A percentile compares a stretch with the other conserved stretches of the same genome.
Evolutionary conservation across 2,797 vertebrate species (phyloP).

Genomic region (Danio tinwini): DNA sequence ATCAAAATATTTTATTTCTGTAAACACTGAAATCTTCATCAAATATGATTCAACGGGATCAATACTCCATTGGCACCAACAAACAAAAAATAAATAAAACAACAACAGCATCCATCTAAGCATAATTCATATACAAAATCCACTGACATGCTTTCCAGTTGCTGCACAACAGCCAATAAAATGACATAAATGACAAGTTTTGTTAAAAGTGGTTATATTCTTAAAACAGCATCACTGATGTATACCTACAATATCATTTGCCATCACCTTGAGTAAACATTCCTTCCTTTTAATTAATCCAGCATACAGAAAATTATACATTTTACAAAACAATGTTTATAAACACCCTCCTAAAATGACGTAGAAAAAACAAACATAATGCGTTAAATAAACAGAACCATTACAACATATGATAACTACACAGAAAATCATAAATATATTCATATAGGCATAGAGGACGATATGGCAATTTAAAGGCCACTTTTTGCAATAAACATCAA

Average conservation of each 20-base stretch:
- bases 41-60: slow-evolving; percentile 64
- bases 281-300: slow-evolving; percentile 12
- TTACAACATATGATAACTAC: slow-evolving; percentile 6
- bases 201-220: slow-evolving; percentile 40
- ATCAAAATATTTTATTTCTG: slow-evolving; percentile 75
- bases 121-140: slow-evolving; percentile 74
- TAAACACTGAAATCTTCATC: slow-evolving; percentile 66
- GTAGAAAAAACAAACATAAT: slow-evolving; percentile 27
- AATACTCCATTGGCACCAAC: slow-evolving; percentile 60
- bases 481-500: background rate
- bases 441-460: slow-evolving; percentile 20
- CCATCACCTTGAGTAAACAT: slow-evolving; percentile 26
- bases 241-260: slow-evolving; percentile 26
- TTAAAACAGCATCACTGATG: slow-evolving; percentile 50
- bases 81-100: slow-evolving; percentile 47
- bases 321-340: slow-evolving; percentile 14
- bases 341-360: slow-evolving; percentile 18
- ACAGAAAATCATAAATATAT: slow-evolving; percentile 19
- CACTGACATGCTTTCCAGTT: slow-evolving; percentile 64
- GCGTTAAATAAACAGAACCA: slow-evolving; percentile 20
- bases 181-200: slow-evolving; percentile 58
- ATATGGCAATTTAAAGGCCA: slow-evolving; percentile 27
- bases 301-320: background rate
- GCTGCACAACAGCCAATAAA: slow-evolving; percentile 72
- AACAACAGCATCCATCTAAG: slow-evolving; percentile 66